Evolutionary conservation across 2,797 vertebrate genomes (phyloP), one percentile per base, ranked within the genome.

Genomic region (Acrossocheilus fasciatus): DNA sequence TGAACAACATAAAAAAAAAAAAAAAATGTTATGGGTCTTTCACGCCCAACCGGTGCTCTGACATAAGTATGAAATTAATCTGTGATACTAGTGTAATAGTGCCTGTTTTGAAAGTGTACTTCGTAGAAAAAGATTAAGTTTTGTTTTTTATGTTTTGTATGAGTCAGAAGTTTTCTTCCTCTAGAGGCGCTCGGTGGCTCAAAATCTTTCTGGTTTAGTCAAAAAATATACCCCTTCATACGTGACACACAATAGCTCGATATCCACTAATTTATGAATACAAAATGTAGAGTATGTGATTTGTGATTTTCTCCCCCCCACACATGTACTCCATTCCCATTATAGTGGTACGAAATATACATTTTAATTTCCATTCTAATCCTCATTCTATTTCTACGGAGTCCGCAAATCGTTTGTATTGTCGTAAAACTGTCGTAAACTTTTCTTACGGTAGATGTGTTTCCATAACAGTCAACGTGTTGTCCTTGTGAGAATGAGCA

Each of bases 341-440:
- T 77, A 39, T 77, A 39, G 34, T 9, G 14, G 36, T 15, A 15
- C 3, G 14, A 57, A 39, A 39, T 0, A 7, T 30, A 12, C 5
- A 34, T 20, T 23, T 17, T 59, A 23, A 57, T 57, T 77, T 77
- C 11, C 7, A 39, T 57, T 57, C 34, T 15, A 57, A 57, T 57
- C 0, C 11, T n/a, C 9, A 34, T 43, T 41, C 4, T 23, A 59
- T 74, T 34, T 20, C 17, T 17, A 57, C 18, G 0, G 11, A 23
- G 18, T 39, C 64, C 50, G 4, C 83, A 45, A 10, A 30, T 52
- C 1, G 17, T 54, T 15, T 2, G 5, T 10, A 9, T 41, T 81
- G 83, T 70, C 88, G 89, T 86, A 87, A 90, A 90, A 88, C 26
- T 88, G 87, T 81, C 86, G 88, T 73, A 68, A 81, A 36, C 17